Conservation (phyloP, 2,113 vertebrate genomes). For the Peromyscus californicus region DNA sequence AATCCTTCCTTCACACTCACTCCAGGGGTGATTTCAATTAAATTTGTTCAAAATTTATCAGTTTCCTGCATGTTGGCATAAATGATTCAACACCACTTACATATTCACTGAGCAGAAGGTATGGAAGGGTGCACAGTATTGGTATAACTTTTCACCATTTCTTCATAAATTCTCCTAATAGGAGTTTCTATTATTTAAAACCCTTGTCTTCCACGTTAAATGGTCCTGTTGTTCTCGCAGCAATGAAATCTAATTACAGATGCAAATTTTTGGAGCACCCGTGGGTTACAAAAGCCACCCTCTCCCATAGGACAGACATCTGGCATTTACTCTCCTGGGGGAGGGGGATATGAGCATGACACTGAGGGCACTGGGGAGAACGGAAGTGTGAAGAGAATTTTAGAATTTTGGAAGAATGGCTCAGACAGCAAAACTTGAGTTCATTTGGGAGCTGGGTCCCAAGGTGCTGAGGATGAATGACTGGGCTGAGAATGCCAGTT, state of each 20-base stretch:
- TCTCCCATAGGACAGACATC: constrained; percentile 63
- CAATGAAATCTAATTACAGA: constrained; percentile 65
- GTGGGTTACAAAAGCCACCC: constrained; percentile 47
- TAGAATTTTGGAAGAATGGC: not conserved
- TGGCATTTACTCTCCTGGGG: constrained; percentile 46
- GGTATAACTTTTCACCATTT: constrained; percentile 85
- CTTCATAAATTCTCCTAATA: constrained; percentile 84
- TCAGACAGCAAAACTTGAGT: not conserved
- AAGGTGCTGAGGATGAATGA: not conserved
- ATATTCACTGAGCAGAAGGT: constrained; percentile 81
- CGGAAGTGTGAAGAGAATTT: fast-evolving
- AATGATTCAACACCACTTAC: constrained; percentile 89
- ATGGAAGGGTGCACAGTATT: constrained; percentile 81
- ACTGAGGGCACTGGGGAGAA: fast-evolving
- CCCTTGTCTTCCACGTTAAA: constrained; percentile 56
- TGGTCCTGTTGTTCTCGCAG: constrained; percentile 50
- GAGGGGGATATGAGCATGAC: fast-evolving
- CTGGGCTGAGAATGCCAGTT: not conserved
- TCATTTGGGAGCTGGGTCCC: not conserved
- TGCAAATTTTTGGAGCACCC: constrained; percentile 63
- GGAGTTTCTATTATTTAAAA: constrained; percentile 83
- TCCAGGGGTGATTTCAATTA: constrained; percentile 91
- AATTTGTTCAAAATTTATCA: constrained; percentile 90
- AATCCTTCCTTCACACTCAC: constrained; percentile 87
- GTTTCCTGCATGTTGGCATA: constrained; percentile 88